Percentiles rank a stretch among this genome's conserved stretches.
Evolutionary conservation across 2,888 invertebrate species (phyloP).

Genomic region (Chrysotoxum bicinctum): DNA sequence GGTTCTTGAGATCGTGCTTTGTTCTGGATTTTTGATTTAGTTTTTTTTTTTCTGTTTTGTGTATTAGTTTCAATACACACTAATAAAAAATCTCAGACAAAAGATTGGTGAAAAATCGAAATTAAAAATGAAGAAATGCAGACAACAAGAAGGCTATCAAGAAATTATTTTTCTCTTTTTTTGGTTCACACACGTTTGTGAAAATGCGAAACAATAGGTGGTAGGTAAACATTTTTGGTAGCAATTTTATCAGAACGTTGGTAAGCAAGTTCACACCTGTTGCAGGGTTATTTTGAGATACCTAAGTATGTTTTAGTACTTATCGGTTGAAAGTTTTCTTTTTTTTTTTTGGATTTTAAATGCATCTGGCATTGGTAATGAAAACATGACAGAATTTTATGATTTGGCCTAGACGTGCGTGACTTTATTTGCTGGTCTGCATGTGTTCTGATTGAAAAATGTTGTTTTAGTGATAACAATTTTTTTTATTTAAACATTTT

Average conservation of each 20-base stretch:
- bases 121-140: slow-evolving; percentile 3
- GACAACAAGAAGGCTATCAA: slow-evolving; percentile 10
- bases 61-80: background rate
- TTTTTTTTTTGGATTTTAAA: background rate
- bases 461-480: slow-evolving; percentile 13
- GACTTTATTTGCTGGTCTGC: slow-evolving; percentile 29
- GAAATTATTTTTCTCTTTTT: slow-evolving; percentile 24
- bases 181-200: slow-evolving; percentile 28
- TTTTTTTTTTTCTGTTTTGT: background rate
- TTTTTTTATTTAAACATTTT: background rate
- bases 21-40: slow-evolving; percentile 11
- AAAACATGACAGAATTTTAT: slow-evolving; percentile 56
- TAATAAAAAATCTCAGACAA: background rate
- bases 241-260: background rate
- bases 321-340: background rate
- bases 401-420: slow-evolving; percentile 38
- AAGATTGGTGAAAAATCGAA: slow-evolving; percentile 3
- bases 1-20: slow-evolving; percentile 65
- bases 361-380: slow-evolving; percentile 41
- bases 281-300: slow-evolving; percentile 29
- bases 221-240: background rate
- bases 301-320: slow-evolving; percentile 1
- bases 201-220: slow-evolving; percentile 18
- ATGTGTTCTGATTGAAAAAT: background rate
- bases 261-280: slow-evolving; percentile 34